Evolutionary conservation across 1,140 invertebrate species (phyloP), one percentile per base, ranked within the genome.

Genomic region (Drosophila bifasciata): DNA sequence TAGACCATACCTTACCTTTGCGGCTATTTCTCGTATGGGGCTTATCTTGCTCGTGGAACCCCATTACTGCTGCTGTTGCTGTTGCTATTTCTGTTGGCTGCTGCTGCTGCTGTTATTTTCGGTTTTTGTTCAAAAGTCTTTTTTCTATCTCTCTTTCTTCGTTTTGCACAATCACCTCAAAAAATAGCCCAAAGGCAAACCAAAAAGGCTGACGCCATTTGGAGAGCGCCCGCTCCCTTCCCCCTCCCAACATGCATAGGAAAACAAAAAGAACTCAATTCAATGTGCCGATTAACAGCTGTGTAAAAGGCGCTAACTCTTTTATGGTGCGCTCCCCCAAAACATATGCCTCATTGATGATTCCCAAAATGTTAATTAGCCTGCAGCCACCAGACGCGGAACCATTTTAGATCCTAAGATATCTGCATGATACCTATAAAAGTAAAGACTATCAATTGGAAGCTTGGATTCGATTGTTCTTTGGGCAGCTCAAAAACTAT

Each of bases 101-200:
- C n/a, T 32, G 28, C 8, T 73, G 58, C 40, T 55, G 36, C 19
- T 57, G 32, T 36, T 45, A 45, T 43, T 25, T 64, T 51, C 13
- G 50, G 15, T 45, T 60, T 56, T 71, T 9, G 7, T 56, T 48
- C 32, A 43, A 41, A n/a, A 3, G 21, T 48, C 46, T 60, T 49
- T 16, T 43, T 3, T 43, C 11, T 13, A 25, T 16, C 55, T n/a
- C 49, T 46, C 36, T 28, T 52, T 40, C 25, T 15, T 41, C 9
- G 50, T 58, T 81, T 77, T 81, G 58, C 78, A 81, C 73, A 81
- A 81, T 79, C 61, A 55, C 57, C 61, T 48, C 56, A 4, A 1
- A 25, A 5, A 36, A 36, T 11, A 36, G 11, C 32, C 52, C 46
- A 73, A 43, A 25, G 57, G 73, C 39, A 23, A 23, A 55, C 21